phyloP scores from a whole-genome alignment of 2,113 vertebrate species.

The Cyphomyrus plagiostoma region DNA sequence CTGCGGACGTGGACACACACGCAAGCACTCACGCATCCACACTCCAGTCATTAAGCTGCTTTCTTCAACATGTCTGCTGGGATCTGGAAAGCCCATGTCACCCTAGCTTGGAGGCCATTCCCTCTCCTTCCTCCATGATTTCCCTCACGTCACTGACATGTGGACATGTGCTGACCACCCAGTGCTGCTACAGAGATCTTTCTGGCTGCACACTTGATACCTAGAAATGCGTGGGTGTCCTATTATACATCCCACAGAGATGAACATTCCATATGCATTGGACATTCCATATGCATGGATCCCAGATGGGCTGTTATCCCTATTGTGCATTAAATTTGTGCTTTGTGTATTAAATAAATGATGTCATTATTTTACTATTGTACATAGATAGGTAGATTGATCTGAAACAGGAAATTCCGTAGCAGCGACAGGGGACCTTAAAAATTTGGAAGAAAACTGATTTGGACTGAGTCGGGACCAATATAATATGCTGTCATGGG shows the following conservation, averaged over 20 bases:
- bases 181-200: not conserved
- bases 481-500: not conserved
- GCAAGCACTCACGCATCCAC: slow-evolving; percentile 23
- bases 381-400: not conserved
- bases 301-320: not conserved
- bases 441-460: not conserved
- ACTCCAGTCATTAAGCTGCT: not conserved
- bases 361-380: not conserved
- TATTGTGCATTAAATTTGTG: not conserved
- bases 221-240: not conserved
- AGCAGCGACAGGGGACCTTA: not conserved
- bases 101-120: not conserved
- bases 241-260: not conserved
- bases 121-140: not conserved
- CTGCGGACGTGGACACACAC: slow-evolving; percentile 4
- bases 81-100: not conserved
- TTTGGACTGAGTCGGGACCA: not conserved
- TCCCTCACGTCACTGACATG: not conserved
- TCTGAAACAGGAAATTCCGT: not conserved
- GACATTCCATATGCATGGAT: not conserved
- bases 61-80: not conserved
- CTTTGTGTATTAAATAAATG: not conserved
- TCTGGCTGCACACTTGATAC: not conserved
- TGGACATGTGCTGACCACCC: not conserved
- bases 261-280: not conserved